Base-by-base conservation (phyloP, 2,888 invertebrate species). In the Nemapogon koenigi region DNA sequence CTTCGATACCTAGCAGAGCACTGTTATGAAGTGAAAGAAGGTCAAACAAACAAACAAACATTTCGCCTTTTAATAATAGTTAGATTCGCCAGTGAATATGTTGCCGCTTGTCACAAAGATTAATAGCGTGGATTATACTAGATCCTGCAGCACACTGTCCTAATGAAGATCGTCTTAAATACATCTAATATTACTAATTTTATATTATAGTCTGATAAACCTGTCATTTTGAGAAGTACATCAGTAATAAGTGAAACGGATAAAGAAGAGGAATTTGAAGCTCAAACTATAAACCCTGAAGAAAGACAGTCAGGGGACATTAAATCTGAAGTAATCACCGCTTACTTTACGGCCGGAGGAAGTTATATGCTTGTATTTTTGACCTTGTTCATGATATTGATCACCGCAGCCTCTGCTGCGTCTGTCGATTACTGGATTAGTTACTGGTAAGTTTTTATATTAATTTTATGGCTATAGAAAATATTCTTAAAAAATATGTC, bases 371-470 rank as follows among this genome's bases (percentile, higher is more conserved):
- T 67, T 41, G 50, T 73, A 2, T 3, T 60, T 1, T 64, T 71
- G 30, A 59, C 64, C 0, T 37, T 71, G 1, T 26, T 44, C 2
- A 41, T 69, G 38, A 47, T 72, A 1, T 6, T 86, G 1, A 10
- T 83, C 10, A 79, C 87, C 1, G 86, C 88, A 47, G 53, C 63
- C 0, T 55, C 81, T n/a, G 86, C 83, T 2, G 88, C 85, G 41
- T 62, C 78, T 1, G 83, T 83, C 0, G 91, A 91, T 57, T 88
- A 82, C 51, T 90, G 85, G 81, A 76, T 90, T 38, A 83, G 86
- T 43, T 85, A 78, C 53, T 88, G 87, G 87, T 86, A 55, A 70
- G 71, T 46, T n/a, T n/a, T n/a, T n/a, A n/a, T 16, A 31, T 26
- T 18, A 25, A 10, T 28, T 28, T 22, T 22, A 22, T 22, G 10